phyloP scores from a whole-genome alignment of 2,113 vertebrate genomes.

The Microtus richardsoni region DNA sequence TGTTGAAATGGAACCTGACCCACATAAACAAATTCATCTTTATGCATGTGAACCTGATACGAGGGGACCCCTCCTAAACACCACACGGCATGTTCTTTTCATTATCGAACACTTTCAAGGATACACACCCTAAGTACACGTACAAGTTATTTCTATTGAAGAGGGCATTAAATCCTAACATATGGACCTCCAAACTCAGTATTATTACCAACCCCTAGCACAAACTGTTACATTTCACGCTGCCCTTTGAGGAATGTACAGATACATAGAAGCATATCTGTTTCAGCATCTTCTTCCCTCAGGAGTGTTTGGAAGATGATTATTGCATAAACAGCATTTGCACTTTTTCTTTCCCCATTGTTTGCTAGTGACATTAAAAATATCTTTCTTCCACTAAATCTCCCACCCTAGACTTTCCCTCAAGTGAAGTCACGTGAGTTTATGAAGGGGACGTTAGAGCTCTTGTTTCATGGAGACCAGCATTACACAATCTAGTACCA shows the following conservation, averaged over 20 bases:
- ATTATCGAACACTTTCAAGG: conserved; percentile 50
- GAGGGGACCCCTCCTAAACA: conserved; percentile 42
- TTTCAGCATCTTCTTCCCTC: conserved; percentile 48
- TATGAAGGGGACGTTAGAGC: background rate
- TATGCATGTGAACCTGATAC: conserved; percentile 46
- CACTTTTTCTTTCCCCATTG: background rate
- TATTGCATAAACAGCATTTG: conserved; percentile 23
- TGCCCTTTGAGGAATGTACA: background rate
- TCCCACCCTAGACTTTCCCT: background rate
- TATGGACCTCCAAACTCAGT: conserved; percentile 29
- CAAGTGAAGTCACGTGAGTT: background rate
- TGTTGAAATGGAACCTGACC: conserved; percentile 60
- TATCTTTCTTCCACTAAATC: conserved; percentile 37
- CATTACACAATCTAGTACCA: background rate
- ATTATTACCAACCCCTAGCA: conserved; percentile 57
- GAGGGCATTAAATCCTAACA: conserved; percentile 54
- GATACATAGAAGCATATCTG: conserved; percentile 25
- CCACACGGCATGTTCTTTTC: conserved; percentile 53
- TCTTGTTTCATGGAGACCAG: conserved; percentile 6
- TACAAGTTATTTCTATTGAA: conserved; percentile 66
- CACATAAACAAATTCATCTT: conserved; percentile 67
- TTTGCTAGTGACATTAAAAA: conserved; percentile 35
- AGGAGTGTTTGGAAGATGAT: conserved; percentile 23
- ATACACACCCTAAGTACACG: conserved; percentile 9
- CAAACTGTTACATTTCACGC: conserved; percentile 27